phyloP scores from a whole-genome alignment of 2,888 invertebrate genomes.

The Steinernema scapterisci region DNA sequence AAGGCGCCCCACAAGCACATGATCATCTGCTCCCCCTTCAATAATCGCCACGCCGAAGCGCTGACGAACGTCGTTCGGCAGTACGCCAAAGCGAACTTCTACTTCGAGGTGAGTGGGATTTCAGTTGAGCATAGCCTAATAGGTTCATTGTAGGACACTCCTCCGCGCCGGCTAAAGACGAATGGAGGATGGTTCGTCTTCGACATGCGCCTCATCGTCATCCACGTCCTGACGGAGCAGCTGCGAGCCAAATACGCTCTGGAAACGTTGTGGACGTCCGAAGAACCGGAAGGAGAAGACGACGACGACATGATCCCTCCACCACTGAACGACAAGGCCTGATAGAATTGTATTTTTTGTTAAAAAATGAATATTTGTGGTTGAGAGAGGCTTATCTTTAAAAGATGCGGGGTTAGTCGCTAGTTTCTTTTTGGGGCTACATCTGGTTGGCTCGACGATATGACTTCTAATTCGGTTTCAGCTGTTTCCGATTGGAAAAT shows the following conservation, averaged over 20 bases:
- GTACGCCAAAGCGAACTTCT: constrained; percentile 39
- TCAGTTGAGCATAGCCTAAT: not conserved
- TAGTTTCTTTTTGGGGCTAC: no score
- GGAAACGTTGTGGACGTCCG: constrained; percentile 30
- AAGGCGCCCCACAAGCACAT: not conserved
- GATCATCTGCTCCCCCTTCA: constrained; percentile 42
- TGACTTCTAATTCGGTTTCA: no score
- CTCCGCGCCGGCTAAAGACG: constrained; percentile 33
- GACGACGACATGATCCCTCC: constrained; percentile 22
- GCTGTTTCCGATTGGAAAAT: no score
- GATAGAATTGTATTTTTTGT: constrained; percentile 4
- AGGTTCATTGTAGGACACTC: constrained; percentile 17
- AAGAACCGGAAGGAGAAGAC: not conserved
- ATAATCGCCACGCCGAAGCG: constrained; percentile 40
- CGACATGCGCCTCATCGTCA: constrained; percentile 34
- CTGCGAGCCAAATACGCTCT: constrained; percentile 36
- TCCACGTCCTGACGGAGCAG: constrained; percentile 40
- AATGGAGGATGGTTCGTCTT: constrained; percentile 40
- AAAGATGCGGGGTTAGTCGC: no score
- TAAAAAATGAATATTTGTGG: no score
- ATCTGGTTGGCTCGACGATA: no score
- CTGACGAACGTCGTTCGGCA: constrained; percentile 33
- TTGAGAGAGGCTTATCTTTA: no score
- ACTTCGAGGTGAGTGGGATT: constrained; percentile 33
- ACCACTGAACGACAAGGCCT: not conserved